These are phyloP conservation scores for Takifugu rubripes DNA, from an alignment of 2,797 vertebrate species.

Conservation along the genomic window DNA sequence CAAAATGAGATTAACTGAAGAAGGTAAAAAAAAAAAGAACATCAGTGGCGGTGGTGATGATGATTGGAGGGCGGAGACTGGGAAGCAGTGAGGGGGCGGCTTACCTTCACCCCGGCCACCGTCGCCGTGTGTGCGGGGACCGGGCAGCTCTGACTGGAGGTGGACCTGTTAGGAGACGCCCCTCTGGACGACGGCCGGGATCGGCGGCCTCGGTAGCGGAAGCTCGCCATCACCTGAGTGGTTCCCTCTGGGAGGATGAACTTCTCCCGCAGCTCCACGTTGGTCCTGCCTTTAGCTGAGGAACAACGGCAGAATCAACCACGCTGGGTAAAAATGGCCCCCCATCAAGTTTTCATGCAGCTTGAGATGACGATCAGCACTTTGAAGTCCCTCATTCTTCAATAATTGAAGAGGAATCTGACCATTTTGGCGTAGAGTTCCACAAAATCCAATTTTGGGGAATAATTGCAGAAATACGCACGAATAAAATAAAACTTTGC, in stretches of 20 bases:
- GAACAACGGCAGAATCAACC: constrained; percentile 32
- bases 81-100: background rate
- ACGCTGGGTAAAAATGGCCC: background rate
- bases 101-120: constrained; percentile 87
- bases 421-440: too few relatives aligned
- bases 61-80: constrained; percentile 3
- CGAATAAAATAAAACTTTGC: too few relatives aligned
- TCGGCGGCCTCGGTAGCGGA: constrained; percentile 90
- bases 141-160: constrained; percentile 86
- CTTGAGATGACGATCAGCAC: background rate
- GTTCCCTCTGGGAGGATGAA: constrained; percentile 95
- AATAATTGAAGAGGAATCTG: too few relatives aligned
- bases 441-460: too few relatives aligned
- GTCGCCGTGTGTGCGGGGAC: constrained; percentile 64
- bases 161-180: constrained; percentile 93
- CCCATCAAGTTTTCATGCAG: background rate
- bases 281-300: constrained; percentile 95
- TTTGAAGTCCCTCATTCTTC: too few relatives aligned
- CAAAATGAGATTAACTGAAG: constrained; percentile 31
- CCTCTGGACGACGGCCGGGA: constrained; percentile 93
- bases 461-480: too few relatives aligned
- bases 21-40: constrained; percentile 1
- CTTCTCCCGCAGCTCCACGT: constrained; percentile 95
- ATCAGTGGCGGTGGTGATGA: constrained; percentile 13
- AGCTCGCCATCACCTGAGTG: constrained; percentile 94